Evolutionary conservation across 2,888 invertebrate species (phyloP), one percentile per base, ranked within the genome.

Genomic region (Tetranychus truncatus): DNA sequence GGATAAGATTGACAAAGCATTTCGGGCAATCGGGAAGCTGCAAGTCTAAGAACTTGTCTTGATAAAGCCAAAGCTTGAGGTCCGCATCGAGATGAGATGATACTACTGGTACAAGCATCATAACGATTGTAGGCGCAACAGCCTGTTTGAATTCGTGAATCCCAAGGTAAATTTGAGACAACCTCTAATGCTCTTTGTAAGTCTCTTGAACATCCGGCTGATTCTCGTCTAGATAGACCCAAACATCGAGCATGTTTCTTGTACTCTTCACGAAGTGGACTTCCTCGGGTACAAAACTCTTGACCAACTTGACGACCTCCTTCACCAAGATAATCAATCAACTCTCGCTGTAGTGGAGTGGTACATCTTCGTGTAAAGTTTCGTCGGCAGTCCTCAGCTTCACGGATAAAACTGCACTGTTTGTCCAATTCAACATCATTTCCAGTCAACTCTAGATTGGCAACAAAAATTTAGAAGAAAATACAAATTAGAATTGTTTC

Each of bases 171-270:
- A 20, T 72, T 67, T 18, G 76, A n/a, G n/a, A 77, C 55, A n/a
- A 74, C 75, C 74, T 79, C 79, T 15, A 79, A 72, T 15, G 77
- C 79, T 21, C 77, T 77, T 73, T 79, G 79, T 21, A 79, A 74
- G 55, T 79, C 79, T 55, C 77, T 78, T 9, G 79, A 73, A 69
- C 79, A 79, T 6, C 20, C 18, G 11, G 20, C 21, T 69, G 69
- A 69, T 69, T 69, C 69, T 20, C 69, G 15, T 21, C 67, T 46
- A 7, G 77, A 78, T 45, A 77, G 75, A 24, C 78, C 77, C 5
- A 79, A 76, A 67, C 79, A 79, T 4, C 77, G 77, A 11, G 79
- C 79, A 66, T 79, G 79, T 45, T 78, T 78, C 66, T 79, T 75
- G 44, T 79, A 79, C 65, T 45, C 44, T 67, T 71, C 46, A 72